Evolutionary conservation across 2,113 vertebrate genomes (phyloP), one percentile per base, ranked within the genome.

Genomic region (Dendropsophus ebraccatus): DNA sequence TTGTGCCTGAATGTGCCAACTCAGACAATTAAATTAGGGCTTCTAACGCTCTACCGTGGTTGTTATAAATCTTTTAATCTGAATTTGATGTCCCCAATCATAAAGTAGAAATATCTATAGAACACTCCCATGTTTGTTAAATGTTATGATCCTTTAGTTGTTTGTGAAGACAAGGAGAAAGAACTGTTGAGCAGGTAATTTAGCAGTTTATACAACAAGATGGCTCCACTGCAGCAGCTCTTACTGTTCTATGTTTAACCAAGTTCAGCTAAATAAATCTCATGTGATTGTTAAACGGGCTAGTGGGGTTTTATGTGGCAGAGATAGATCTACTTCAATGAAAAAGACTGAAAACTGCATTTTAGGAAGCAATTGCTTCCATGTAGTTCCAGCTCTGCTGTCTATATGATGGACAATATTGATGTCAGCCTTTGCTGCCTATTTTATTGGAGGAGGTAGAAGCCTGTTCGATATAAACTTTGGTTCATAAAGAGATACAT

Each of bases 381-480:
- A 32, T 67, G 62, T 4, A 32, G 62, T 8, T 17, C 62, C 7
- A 32, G 62, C 28, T 67, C 14, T 67, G 13, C 62, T 67, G 62
- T 67, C 62, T 67, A 4, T 67, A 17, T 67, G 62, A 67, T 67
- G 28, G 62, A 67, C 62, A 67, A 32, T 67, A 67, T 67, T 67
- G 30, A 67, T 67, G 30, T 28, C 28, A 32, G 62, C 14, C 0
- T 67, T 32, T 67, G 28, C 62, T 7, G 8, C 8, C 23, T 16
- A 5, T 32, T 67, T 67, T 67, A 32, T 67, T 67, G 23, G 62
- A 5, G 62, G 62, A 67, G 28, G 17, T 67, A 32, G 30, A 67
- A 32, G 28, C 14, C 5, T 5, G 28, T 32, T 32, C 1, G 28
- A 67, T 67, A 32, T 32, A 32, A 67, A 67, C 62, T 67, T 67